These are phyloP conservation scores for Brachionichthys hirsutus DNA, from an alignment of 2,113 vertebrate genomes.

Conservation along the genomic window DNA sequence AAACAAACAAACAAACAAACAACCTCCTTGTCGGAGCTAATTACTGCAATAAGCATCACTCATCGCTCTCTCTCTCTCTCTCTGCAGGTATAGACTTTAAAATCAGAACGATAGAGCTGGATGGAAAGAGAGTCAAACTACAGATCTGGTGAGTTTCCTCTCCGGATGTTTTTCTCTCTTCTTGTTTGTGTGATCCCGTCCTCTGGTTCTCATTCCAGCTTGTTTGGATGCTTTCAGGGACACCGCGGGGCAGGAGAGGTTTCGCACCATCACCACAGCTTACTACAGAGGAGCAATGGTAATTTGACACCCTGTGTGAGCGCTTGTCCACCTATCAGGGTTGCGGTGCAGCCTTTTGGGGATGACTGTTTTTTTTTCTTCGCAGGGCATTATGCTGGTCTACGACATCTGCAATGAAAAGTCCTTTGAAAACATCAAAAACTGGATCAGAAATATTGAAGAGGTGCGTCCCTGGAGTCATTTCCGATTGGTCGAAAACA, in stretches of 20 bases:
- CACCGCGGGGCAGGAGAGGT: constrained; percentile 93
- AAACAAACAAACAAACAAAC: too few relatives aligned
- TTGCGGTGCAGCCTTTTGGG: background rate
- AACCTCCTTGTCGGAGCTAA: too few relatives aligned
- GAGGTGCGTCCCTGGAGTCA: constrained; percentile 79
- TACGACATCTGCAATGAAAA: constrained; percentile 98
- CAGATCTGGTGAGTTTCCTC: constrained; percentile 90
- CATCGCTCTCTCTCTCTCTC: background rate
- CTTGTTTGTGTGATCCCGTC: background rate
- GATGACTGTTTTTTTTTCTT: constrained; percentile 14
- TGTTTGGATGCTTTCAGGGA: constrained; percentile 79
- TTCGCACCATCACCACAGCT: constrained; percentile 93
- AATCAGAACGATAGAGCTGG: constrained; percentile 96
- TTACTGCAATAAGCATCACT: background rate
- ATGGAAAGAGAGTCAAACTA: constrained; percentile 97
- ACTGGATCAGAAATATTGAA: constrained; percentile 99
- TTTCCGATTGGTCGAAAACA: background rate
- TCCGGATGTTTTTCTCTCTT: background rate
- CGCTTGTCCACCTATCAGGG: background rate
- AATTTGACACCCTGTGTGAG: constrained; percentile 10
- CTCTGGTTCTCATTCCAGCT: background rate
- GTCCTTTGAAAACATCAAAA: constrained; percentile 98
- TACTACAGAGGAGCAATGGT: constrained; percentile 97
- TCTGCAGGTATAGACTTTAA: constrained; percentile 95
- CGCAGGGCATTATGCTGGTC: constrained; percentile 96